Base-by-base conservation (phyloP, 2,797 vertebrate genomes). In the Esox masquinongy region DNA sequence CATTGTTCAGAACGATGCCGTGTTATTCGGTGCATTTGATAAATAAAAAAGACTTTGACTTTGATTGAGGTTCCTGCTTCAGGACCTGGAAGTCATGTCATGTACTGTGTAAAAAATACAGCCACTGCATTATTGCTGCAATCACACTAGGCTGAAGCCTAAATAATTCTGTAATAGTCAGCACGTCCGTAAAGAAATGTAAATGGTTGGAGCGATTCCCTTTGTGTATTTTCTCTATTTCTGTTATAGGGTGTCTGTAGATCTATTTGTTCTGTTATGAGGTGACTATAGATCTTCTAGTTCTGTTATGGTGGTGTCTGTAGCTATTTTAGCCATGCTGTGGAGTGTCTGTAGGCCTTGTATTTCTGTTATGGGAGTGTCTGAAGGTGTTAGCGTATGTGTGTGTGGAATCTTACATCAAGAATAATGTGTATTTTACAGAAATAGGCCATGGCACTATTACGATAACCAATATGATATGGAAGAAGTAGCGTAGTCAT, bases 251-350 rank as follows among this genome's bases (percentile, higher is more conserved):
- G 19, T 56, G 6, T 56, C 0, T 56, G 53, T 24, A 59, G 53
- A 11, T 6, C 19, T 59, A 22, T n/a, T 59, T 19, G 53, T 22
- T 59, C 2, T 22, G n/a, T 0, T 56, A 22, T 59, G 7, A 5
- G 53, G 39, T 43, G 39, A 6, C 5, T 43, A 1, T 43, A 43
- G 39, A 4, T 9, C 39, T 43, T 6, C 1, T 24, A 59, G 7
- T 12, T 66, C 16, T 78, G 73, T 80, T n/a, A 51, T 77, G 77
- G 68, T 82, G 73, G 50, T 71, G 12, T 31, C 68, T 79, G 53
- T 79, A 47, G 43, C 9, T 14, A 2, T 43, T 6, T 1, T 43
- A 7, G 2, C 9, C 9, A 6, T 43, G n/a, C 19, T 22, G 8
- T 59, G 53, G 19, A 16, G 19, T 59, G 53, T 59, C 19, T 34